These are phyloP conservation scores for Drosophila subobscura DNA, from an alignment of 1,140 invertebrate species.

Conservation along the genomic window DNA sequence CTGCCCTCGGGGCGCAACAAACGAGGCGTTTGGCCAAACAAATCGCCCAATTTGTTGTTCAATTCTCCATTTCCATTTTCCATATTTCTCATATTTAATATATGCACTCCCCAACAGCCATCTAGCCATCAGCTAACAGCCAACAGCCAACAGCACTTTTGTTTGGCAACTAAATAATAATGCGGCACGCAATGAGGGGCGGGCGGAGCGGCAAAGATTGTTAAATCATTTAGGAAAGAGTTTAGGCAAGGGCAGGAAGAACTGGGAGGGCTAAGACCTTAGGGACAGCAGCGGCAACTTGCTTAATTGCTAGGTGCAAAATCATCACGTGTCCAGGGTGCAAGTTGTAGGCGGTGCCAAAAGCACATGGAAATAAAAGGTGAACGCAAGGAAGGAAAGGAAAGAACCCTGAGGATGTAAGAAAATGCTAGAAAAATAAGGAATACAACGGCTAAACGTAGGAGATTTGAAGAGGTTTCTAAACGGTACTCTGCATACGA, in stretches of 20 bases:
- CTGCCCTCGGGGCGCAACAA: constrained; percentile 62
- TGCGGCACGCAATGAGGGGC: constrained; percentile 47
- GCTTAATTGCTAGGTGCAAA: constrained; percentile 56
- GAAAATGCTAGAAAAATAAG: not conserved
- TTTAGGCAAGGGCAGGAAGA: constrained; percentile 7
- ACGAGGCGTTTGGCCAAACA: constrained; percentile 64
- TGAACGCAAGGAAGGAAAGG: constrained; percentile 5
- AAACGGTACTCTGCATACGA: too few species aligned
- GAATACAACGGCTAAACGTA: too few species aligned
- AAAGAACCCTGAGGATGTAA: constrained; percentile 4
- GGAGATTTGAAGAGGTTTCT: too few species aligned
- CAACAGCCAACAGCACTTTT: constrained; percentile 14
- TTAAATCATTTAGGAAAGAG: constrained; percentile 28
- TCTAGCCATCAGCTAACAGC: too few species aligned
- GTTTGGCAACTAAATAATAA: constrained; percentile 49
- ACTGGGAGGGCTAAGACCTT: constrained; percentile 3
- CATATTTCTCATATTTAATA: constrained; percentile 42
- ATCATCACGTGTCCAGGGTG: constrained; percentile 63
- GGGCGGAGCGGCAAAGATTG: constrained; percentile 11
- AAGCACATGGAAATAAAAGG: constrained; percentile 13
- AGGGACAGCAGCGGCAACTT: constrained; percentile 17
- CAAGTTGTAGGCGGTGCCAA: constrained; percentile 12
- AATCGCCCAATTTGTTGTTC: constrained; percentile 53
- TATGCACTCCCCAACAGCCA: constrained; percentile 52
- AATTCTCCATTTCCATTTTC: constrained; percentile 10